Conservation (phyloP, 2,113 vertebrate genomes). For the Lipotes vexillifer region DNA sequence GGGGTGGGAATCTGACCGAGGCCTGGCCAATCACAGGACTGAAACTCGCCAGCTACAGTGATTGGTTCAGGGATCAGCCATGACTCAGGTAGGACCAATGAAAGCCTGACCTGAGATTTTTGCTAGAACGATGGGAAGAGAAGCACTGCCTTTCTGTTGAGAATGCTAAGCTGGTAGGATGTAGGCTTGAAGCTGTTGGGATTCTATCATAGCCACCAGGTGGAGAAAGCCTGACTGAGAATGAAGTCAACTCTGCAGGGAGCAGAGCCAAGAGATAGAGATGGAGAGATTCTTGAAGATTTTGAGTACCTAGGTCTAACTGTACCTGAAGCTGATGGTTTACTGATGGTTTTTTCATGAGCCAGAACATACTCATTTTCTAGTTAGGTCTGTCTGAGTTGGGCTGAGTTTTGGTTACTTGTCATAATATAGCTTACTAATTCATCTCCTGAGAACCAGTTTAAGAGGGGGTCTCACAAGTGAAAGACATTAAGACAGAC, state of each 20-base stretch:
- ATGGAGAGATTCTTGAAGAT: neutral
- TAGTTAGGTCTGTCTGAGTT: neutral
- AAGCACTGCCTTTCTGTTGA: neutral
- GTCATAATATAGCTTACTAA: neutral
- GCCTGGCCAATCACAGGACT: neutral
- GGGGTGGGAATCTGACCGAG: neutral
- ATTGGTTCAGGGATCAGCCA: neutral
- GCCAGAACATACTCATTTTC: neutral
- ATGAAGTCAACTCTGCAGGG: neutral
- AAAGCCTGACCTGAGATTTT: neutral
- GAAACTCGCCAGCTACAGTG: neutral
- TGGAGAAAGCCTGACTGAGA: neutral
- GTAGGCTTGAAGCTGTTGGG: neutral
- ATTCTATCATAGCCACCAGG: neutral
- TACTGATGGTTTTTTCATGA: neutral
- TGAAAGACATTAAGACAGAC: neutral
- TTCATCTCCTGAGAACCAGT: neutral
- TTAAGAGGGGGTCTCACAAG: neutral
- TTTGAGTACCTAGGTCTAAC: neutral
- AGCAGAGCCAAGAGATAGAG: neutral
- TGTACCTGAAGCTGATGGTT: neutral
- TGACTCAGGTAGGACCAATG: neutral
- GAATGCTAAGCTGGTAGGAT: neutral
- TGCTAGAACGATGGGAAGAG: neutral
- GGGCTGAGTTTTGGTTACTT: neutral